Conservation (phyloP, 1,140 invertebrate species). For the Cataglyphis hispanica region DNA sequence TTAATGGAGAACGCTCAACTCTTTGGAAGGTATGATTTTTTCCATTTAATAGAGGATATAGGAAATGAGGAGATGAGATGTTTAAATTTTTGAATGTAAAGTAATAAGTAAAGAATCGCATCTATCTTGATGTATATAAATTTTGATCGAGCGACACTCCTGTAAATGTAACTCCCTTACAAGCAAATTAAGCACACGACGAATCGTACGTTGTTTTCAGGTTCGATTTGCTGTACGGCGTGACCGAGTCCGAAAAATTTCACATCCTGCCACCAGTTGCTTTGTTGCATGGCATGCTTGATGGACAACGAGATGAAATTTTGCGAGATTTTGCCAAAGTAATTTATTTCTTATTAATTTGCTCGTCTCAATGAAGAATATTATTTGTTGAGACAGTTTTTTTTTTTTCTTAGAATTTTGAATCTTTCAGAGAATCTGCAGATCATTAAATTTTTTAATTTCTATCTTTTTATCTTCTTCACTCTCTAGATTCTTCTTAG, state of each 20-base stretch:
- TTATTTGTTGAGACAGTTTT: no score
- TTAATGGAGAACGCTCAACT: slow-evolving; percentile 92
- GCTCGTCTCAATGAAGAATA: no score
- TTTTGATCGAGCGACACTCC: no score
- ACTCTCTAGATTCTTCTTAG: neutral
- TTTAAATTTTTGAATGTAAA: no score
- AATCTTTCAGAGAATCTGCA: neutral
- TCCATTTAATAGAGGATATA: neutral
- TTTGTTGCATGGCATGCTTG: slow-evolving; percentile 92
- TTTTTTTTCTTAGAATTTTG: neutral
- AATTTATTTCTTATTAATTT: slow-evolving; percentile 42
- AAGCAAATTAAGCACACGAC: neutral
- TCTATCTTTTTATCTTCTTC: neutral
- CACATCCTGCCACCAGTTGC: slow-evolving; percentile 92
- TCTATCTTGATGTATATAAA: no score
- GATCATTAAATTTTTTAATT: neutral
- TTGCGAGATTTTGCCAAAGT: slow-evolving; percentile 91
- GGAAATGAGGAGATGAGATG: no score
- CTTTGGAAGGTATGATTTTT: slow-evolving; percentile 89
- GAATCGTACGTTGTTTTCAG: slow-evolving; percentile 83
- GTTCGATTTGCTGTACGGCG: slow-evolving; percentile 95
- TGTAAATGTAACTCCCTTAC: no score
- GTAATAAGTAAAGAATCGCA: no score
- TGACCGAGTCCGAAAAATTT: slow-evolving; percentile 95
- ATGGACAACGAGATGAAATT: slow-evolving; percentile 92